Evolutionary conservation across 2,888 invertebrate genomes (phyloP).

Genomic region (Lathronympha strigana): DNA sequence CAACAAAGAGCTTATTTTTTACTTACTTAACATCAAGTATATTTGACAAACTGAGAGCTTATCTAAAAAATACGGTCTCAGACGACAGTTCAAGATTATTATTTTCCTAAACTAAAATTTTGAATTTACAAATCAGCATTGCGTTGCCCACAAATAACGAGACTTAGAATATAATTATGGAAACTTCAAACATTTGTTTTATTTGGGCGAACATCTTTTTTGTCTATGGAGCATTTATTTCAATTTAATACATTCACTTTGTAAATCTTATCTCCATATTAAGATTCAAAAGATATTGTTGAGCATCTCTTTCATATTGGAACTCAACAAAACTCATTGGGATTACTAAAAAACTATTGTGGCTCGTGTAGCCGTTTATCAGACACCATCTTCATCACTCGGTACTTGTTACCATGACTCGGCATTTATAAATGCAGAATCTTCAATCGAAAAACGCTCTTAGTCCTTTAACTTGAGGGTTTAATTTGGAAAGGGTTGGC

Average conservation of each 20-base stretch:
- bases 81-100: no score
- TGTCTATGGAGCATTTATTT: conserved; percentile 33
- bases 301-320: conserved; percentile 42
- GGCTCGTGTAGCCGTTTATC: conserved; percentile 63
- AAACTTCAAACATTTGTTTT: not conserved
- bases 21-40: no score
- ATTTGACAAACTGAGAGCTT: no score
- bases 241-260: conserved; percentile 36
- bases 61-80: no score
- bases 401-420: conserved; percentile 64
- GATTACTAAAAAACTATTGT: conserved; percentile 67
- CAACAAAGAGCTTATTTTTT: no score
- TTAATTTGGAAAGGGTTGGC: conserved; percentile 7
- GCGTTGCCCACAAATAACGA: no score
- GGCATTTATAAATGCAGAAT: conserved; percentile 49
- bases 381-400: conserved; percentile 64
- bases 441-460: conserved; percentile 16
- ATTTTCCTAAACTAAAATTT: no score
- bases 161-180: no score
- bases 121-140: no score
- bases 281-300: conserved; percentile 42
- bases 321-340: conserved; percentile 55
- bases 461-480: not conserved
- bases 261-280: conserved; percentile 34
- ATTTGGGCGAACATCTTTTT: not conserved